These are phyloP conservation scores for Wasmannia auropunctata DNA, from an alignment of 1,140 invertebrate genomes.

Conservation along the genomic window DNA sequence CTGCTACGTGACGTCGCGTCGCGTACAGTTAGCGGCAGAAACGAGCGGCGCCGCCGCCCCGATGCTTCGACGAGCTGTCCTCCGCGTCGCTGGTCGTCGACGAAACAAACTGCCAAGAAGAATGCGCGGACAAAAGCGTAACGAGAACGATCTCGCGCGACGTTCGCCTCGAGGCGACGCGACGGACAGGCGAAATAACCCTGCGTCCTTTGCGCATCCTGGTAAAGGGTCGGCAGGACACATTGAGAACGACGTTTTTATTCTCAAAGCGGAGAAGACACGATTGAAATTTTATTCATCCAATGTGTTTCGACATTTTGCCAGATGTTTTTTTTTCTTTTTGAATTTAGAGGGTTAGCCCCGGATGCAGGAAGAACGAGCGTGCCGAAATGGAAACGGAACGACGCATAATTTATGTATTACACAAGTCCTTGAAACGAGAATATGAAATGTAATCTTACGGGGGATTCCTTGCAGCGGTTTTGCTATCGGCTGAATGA, in stretches of 20 bases:
- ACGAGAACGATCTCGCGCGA: slow-evolving; percentile 41
- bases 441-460: slow-evolving; percentile 32
- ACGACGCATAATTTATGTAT: slow-evolving; percentile 39
- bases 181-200: slow-evolving; percentile 8
- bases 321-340: background rate
- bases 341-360: background rate
- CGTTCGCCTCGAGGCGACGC: background rate
- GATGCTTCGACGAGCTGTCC: slow-evolving; percentile 52
- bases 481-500: slow-evolving; percentile 57
- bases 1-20: slow-evolving; percentile 68
- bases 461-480: background rate
- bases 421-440: slow-evolving; percentile 7
- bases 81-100: background rate
- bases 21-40: slow-evolving; percentile 54
- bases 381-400: background rate
- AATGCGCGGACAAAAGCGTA: slow-evolving; percentile 62
- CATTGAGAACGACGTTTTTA: slow-evolving; percentile 2
- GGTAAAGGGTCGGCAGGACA: background rate
- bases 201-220: background rate
- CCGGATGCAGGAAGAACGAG: background rate
- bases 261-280: too few species aligned
- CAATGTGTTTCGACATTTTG: background rate
- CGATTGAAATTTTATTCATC: background rate
- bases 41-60: slow-evolving; percentile 45
- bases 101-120: slow-evolving; percentile 32